These are phyloP conservation scores for Isaurus tuberculatus DNA, from an alignment of 92 coral and sea anemone species.

Conservation along the genomic window DNA sequence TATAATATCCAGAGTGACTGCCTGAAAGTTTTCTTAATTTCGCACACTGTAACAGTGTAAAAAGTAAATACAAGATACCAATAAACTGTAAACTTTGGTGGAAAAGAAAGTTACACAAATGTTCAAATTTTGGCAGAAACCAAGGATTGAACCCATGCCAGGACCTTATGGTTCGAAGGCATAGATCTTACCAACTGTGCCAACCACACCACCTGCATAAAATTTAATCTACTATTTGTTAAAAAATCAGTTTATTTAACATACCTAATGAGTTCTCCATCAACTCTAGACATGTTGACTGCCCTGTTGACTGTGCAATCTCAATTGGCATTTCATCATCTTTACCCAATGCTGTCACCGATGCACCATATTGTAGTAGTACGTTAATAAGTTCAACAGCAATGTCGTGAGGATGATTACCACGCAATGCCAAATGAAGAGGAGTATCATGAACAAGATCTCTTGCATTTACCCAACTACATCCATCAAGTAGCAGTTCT, in stretches of 20 bases:
- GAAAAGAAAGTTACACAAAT: too few relatives aligned
- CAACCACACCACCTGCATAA: too few relatives aligned
- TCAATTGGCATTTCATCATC: conserved; percentile 87
- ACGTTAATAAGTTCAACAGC: conserved; percentile 73
- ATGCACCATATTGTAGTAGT: conserved; percentile 91
- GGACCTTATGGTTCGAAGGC: too few relatives aligned
- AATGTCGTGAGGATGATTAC: conserved; percentile 78
- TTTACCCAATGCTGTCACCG: conserved; percentile 75
- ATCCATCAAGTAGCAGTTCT: conserved; percentile 78
- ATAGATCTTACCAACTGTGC: too few relatives aligned
- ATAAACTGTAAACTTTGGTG: too few relatives aligned
- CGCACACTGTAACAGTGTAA: too few relatives aligned
- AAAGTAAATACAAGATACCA: too few relatives aligned
- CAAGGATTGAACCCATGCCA: too few relatives aligned
- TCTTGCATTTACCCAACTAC: conserved; percentile 81
- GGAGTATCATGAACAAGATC: conserved; percentile 92
- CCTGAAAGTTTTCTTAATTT: too few relatives aligned
- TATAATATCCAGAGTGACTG: too few relatives aligned
- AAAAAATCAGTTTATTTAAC: not conserved
- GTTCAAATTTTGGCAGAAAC: too few relatives aligned
- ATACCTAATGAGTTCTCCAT: conserved; percentile 82
- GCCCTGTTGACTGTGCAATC: conserved; percentile 71
- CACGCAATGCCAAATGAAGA: conserved; percentile 78
- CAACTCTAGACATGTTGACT: conserved; percentile 70
- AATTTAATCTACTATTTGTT: too few relatives aligned